phyloP scores from a whole-genome alignment of 2,113 vertebrate species.

The Trematocara zebra region DNA sequence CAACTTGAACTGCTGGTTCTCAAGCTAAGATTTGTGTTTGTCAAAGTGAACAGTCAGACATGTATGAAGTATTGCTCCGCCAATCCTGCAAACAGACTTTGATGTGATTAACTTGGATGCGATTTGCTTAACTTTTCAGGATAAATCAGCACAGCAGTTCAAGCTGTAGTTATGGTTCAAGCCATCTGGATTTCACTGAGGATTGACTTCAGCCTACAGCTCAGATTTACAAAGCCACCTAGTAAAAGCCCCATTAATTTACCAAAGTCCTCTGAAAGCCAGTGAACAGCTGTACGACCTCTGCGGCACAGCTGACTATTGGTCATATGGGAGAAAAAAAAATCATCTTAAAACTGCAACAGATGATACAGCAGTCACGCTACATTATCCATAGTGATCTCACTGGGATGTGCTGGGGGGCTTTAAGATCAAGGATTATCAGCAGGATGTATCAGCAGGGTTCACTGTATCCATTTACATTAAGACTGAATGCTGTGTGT shows the following conservation, averaged over 20 bases:
- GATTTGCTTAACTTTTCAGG: not conserved
- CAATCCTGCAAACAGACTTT: not conserved
- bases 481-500: not conserved
- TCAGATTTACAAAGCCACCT: conserved; percentile 16
- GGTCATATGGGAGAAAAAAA: not conserved
- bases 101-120: not conserved
- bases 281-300: conserved; percentile 2
- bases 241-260: conserved; percentile 8
- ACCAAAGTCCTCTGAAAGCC: conserved; percentile 7
- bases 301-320: not conserved
- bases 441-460: not conserved
- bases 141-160: not conserved
- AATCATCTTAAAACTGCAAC: conserved; percentile 4
- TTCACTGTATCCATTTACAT: not conserved
- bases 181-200: not conserved
- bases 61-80: not conserved
- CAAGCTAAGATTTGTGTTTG: not conserved
- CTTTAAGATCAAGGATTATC: conserved; percentile 24
- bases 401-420: not conserved
- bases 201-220: not conserved
- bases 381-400: not conserved
- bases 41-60: not conserved
- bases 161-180: not conserved
- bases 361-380: conserved; percentile 22
- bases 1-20: not conserved